Base-by-base conservation (phyloP, 2,113 vertebrate species). In the Cichladusa arquata region DNA sequence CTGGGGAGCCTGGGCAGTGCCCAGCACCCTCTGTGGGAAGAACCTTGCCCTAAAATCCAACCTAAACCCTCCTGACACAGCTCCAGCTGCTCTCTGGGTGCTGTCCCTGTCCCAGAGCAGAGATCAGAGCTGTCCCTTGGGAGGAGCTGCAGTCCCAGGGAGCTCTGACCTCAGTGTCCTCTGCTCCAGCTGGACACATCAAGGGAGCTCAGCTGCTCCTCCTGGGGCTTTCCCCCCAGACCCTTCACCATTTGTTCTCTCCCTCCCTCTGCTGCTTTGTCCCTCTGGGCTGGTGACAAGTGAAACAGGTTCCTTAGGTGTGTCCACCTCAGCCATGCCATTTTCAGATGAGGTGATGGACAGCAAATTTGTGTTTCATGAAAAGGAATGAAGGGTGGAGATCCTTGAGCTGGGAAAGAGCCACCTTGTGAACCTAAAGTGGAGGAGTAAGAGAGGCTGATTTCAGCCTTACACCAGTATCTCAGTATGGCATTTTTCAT, bases 71-170 rank as follows among this genome's bases (percentile, higher is more conserved):
- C 38, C 60, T 53, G 31, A 31, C 2, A 0, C 76, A 73, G 44
- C 77, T n/a, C 26, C 86, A 73, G 77, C 31, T 0, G 1, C 11
- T 42, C 64, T 20, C 34, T 45, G 34, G 38, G 1, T 19, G 0
- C 67, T 73, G 67, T 10, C 31, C 24, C 34, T 72, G 50, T 19
- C 1, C 4, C 65, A 11, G 42, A 50, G 45, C 65, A 71, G 56
- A 45, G 47, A 3, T 40, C 0, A 0, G 84, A 38, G 47, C 53
- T 77, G 62, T 0, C 45, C 72, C 38, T 26, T 0, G n/a, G n/a
- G 29, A 56, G 28, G n/a, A 38, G 60, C 38, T 78, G 73, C 45
- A 67, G 36, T 4, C 45, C n/a, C 0, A 0, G 12, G 31, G 54
- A 42, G 29, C 18, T 88, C 44, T 53, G 51, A 0, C 8, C 60